phyloP scores from a whole-genome alignment of 1,140 invertebrate genomes.

The Drosophila repleta region DNA sequence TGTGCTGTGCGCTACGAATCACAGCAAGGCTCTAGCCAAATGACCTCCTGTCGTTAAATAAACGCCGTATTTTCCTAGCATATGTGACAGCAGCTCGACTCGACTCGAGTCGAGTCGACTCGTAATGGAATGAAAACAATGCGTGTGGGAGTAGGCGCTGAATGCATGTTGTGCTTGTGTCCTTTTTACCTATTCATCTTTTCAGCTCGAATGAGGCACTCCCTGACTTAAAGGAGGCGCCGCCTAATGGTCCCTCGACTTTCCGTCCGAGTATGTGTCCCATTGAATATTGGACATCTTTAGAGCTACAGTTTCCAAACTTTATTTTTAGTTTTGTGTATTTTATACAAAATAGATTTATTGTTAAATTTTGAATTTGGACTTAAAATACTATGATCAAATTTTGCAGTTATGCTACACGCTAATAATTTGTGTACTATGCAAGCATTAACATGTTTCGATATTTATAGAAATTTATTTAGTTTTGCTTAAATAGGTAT shows the following conservation, averaged over 20 bases:
- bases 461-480: no score
- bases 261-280: background rate
- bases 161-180: slow-evolving; percentile 27
- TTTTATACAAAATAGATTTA: no score
- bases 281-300: no score
- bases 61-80: slow-evolving; percentile 37
- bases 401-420: no score
- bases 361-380: no score
- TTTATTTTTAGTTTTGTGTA: no score
- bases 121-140: slow-evolving; percentile 49
- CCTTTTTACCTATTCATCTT: slow-evolving; percentile 35
- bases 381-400: no score
- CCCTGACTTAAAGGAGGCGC: slow-evolving; percentile 41
- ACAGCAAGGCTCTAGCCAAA: slow-evolving; percentile 32
- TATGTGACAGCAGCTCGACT: slow-evolving; percentile 26
- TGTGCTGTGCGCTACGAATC: slow-evolving; percentile 56
- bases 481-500: no score
- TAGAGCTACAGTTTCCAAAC: slow-evolving; percentile 31
- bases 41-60: slow-evolving; percentile 42
- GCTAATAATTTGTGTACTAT: no score
- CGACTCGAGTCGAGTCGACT: slow-evolving; percentile 16
- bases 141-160: slow-evolving; percentile 39
- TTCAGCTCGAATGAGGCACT: slow-evolving; percentile 2
- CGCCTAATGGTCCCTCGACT: slow-evolving; percentile 17
- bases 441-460: no score